phyloP scores from a whole-genome alignment of 2,113 vertebrate genomes.

The Calyptomena viridis region DNA sequence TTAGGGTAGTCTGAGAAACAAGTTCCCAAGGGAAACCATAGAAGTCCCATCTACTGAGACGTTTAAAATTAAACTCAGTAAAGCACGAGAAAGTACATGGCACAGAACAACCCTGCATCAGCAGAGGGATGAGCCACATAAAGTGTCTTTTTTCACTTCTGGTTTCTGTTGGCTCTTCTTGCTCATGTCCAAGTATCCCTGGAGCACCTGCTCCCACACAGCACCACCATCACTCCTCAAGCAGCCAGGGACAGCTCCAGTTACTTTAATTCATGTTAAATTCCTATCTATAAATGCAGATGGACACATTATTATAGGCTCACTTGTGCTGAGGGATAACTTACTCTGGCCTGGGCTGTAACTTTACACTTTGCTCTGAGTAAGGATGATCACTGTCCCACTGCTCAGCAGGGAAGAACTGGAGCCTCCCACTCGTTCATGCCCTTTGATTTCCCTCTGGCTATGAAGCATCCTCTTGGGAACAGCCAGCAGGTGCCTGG shows the following conservation, averaged over 20 bases:
- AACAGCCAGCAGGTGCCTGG: not conserved
- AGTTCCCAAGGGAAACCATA: constrained; percentile 48
- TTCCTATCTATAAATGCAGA: not conserved
- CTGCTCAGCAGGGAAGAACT: not conserved
- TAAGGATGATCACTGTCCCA: not conserved
- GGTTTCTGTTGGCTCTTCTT: not conserved
- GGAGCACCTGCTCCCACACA: not conserved
- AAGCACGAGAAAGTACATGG: not conserved
- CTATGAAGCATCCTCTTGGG: fast-evolving
- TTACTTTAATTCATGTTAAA: not conserved
- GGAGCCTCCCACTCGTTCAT: not conserved
- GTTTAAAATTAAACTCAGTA: constrained; percentile 16
- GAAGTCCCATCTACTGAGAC: not conserved
- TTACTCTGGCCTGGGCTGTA: not conserved
- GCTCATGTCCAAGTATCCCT: fast-evolving
- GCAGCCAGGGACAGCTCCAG: not conserved
- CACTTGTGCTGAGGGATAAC: not conserved
- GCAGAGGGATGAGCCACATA: not conserved
- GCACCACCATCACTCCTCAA: not conserved
- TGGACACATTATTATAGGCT: not conserved
- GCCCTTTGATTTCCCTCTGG: not conserved
- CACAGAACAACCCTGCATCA: not conserved
- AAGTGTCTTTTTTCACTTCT: not conserved
- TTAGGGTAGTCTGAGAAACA: not conserved
- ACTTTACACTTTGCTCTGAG: not conserved